phyloP scores from a whole-genome alignment of 2,888 invertebrate genomes.

The Agrypnus murinus region DNA sequence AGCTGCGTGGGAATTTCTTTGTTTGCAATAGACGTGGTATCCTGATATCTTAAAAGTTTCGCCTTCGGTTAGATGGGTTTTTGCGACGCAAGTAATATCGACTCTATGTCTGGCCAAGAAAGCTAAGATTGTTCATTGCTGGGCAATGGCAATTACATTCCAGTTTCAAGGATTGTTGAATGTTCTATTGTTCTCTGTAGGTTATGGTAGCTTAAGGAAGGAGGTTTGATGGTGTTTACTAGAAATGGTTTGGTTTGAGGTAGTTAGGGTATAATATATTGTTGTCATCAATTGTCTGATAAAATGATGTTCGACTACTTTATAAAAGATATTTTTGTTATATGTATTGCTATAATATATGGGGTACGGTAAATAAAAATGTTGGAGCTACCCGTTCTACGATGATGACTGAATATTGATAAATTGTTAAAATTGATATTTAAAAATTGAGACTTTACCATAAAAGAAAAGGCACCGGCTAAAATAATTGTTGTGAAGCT shows the following conservation, averaged over 20 bases:
- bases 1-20: slow-evolving; percentile 15
- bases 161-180: slow-evolving; percentile 27
- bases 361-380: too few species aligned
- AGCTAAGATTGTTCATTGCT: slow-evolving; percentile 17
- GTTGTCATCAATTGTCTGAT: too few species aligned
- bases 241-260: slow-evolving; percentile 25
- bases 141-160: slow-evolving; percentile 26
- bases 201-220: slow-evolving; percentile 23
- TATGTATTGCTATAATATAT: too few species aligned
- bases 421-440: too few species aligned
- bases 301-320: too few species aligned
- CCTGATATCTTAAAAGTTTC: slow-evolving; percentile 34
- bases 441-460: too few species aligned
- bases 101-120: slow-evolving; percentile 32
- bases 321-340: too few species aligned
- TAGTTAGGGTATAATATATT: slow-evolving; percentile 7
- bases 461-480: too few species aligned
- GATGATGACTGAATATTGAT: too few species aligned
- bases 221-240: slow-evolving; percentile 3
- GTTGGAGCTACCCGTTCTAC: too few species aligned
- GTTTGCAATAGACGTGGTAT: slow-evolving; percentile 13
- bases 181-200: not conserved
- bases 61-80: too few species aligned
- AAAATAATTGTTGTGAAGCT: too few species aligned
- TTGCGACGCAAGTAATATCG: slow-evolving; percentile 34